phyloP scores from a whole-genome alignment of 2,888 invertebrate genomes.

The Noctua janthe region DNA sequence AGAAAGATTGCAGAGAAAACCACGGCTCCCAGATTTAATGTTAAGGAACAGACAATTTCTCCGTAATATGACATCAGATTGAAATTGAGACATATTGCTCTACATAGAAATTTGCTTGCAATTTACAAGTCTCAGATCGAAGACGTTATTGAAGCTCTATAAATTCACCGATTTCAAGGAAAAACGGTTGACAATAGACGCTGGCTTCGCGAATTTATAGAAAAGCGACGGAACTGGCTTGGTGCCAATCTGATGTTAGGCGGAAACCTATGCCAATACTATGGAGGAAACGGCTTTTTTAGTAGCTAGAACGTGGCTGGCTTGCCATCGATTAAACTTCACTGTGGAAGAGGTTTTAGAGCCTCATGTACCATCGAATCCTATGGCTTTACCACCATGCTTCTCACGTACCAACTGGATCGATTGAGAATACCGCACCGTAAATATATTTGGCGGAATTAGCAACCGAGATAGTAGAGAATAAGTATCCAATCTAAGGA shows the following conservation, averaged over 20 bases:
- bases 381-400: neutral
- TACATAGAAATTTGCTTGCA: neutral
- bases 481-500: too few relatives aligned
- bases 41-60: too few relatives aligned
- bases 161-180: neutral
- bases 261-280: slow-evolving; percentile 21
- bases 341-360: neutral
- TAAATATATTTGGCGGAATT: too few relatives aligned
- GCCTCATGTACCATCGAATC: neutral
- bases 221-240: slow-evolving; percentile 10
- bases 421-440: neutral
- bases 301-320: neutral
- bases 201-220: slow-evolving; percentile 8
- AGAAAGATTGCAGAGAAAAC: too few relatives aligned
- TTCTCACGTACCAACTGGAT: too few relatives aligned
- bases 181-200: slow-evolving; percentile 13
- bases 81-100: too few relatives aligned
- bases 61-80: too few relatives aligned
- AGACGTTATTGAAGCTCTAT: neutral
- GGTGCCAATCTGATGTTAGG: slow-evolving; percentile 27
- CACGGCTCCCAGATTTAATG: too few relatives aligned
- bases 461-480: too few relatives aligned
- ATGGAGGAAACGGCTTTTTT: slow-evolving; percentile 6
- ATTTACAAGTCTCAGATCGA: neutral
- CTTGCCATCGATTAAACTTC: neutral